A percentile compares a stretch with the other conserved stretches of the same genome.
Evolutionary conservation across 2,113 vertebrate genomes (phyloP).

Genomic region (Chlorodrepanis virens): DNA sequence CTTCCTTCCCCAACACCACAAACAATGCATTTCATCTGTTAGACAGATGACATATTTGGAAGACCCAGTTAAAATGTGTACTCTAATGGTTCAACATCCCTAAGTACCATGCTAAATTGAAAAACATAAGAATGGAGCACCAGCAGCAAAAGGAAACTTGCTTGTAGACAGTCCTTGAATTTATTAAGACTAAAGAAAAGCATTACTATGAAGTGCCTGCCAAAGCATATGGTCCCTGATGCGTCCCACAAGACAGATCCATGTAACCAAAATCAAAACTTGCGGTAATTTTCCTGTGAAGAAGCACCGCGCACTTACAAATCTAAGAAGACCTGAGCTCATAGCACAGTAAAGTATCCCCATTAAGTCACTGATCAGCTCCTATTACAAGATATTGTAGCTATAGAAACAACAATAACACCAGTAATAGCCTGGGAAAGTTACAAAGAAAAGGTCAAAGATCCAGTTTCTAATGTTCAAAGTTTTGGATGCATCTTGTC

Average conservation of each 20-base stretch:
- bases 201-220: neutral
- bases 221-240: neutral
- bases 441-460: neutral
- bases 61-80: neutral
- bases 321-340: neutral
- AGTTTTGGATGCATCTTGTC: neutral
- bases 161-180: neutral
- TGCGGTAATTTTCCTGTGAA: neutral
- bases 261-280: neutral
- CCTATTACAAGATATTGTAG: neutral
- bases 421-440: neutral
- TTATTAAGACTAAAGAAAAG: neutral
- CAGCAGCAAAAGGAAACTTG: neutral
- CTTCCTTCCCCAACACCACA: neutral
- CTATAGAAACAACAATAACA: neutral
- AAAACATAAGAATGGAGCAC: neutral
- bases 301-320: neutral
- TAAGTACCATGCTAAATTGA: constrained; percentile 30
- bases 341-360: neutral
- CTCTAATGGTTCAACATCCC: neutral
- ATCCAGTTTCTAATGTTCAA: neutral
- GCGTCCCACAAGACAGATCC: neutral
- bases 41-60: constrained; percentile 13
- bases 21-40: constrained; percentile 18
- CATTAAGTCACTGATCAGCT: neutral